Evolutionary conservation across 2,888 invertebrate genomes (phyloP), one percentile per base, ranked within the genome.

Genomic region (Vesta saturnalis): DNA sequence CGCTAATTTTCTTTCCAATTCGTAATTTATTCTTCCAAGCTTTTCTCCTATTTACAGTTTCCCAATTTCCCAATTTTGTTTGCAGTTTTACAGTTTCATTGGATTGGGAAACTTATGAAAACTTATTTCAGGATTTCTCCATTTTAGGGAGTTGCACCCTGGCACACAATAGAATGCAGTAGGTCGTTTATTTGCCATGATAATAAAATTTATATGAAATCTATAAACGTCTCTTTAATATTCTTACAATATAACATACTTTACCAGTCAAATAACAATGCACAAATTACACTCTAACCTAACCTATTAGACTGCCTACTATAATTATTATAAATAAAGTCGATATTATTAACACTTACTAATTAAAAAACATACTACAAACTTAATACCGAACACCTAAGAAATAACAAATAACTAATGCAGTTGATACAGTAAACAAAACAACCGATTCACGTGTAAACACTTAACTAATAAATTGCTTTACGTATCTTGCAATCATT

Each of bases 1-100:
- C 47, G 18, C 14, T 49, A 49, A 49, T 49, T 15, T 49, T 49
- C 18, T 49, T 49, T 49, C 49, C 49, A 16, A 49, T 49, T 49
- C 14, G 49, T 4, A 6, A 18, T 49, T 49, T 49, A 49, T 4
- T 49, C 18, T 49, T 49, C 47, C 47, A 49, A 49, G 3, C 15
- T 16, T 49, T 3, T 49, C 47, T 49, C 16, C 47, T 15, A 49
- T 49, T 49, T 49, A 49, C 47, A 18, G 18, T 49, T 49, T 49
- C 47, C 18, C 47, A 49, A 18, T 16, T 2, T 15, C 47, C 47
- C 47, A 49, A 49, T 49, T 18, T 49, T 49, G 47, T 49, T 18
- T 49, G 47, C 15, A 16, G 16, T 12, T 49, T 30, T 10, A 8
- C 47, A 16, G 47, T 49, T 15, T 49, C 47, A 18, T 49, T 49